Conservation (phyloP, 1,140 invertebrate genomes). For the Daktulosphaira vitifoliae region DNA sequence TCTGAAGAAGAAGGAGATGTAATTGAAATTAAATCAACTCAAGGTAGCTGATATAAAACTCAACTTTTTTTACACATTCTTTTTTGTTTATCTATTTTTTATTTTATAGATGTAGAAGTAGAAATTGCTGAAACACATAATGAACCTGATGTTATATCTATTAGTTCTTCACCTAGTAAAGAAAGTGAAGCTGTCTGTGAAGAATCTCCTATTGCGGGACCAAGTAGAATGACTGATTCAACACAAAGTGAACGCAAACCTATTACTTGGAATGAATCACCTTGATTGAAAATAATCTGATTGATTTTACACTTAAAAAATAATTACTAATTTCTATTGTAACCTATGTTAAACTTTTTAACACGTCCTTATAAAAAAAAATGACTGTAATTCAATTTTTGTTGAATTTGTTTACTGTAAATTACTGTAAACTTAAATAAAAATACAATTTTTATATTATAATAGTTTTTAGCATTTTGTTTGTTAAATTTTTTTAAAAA, state of each 20-base stretch:
- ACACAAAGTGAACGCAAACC: slow-evolving; percentile 22
- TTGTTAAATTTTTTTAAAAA: too few relatives aligned
- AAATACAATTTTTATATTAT: too few relatives aligned
- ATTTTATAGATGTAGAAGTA: background rate
- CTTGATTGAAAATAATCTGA: too few relatives aligned
- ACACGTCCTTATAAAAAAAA: too few relatives aligned
- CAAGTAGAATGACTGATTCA: slow-evolving; percentile 18
- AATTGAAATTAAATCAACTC: slow-evolving; percentile 13
- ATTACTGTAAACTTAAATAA: too few relatives aligned
- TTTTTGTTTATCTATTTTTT: background rate
- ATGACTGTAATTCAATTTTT: too few relatives aligned
- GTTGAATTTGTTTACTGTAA: too few relatives aligned
- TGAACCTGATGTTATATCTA: slow-evolving; percentile 9
- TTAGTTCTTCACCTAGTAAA: slow-evolving; percentile 12
- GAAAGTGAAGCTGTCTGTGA: slow-evolving; percentile 6
- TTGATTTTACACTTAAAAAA: too few relatives aligned
- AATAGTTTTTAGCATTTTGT: too few relatives aligned
- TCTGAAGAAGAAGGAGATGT: slow-evolving; percentile 16
- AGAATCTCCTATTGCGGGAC: slow-evolving; percentile 18
- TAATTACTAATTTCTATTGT: too few relatives aligned
- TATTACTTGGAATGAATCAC: slow-evolving; percentile 27
- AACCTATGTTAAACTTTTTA: too few relatives aligned
- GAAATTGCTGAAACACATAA: background rate
- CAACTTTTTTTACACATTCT: background rate
- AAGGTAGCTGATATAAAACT: slow-evolving; percentile 8